phyloP scores from a whole-genome alignment of 2,797 vertebrate species.

The Fringilla coelebs region DNA sequence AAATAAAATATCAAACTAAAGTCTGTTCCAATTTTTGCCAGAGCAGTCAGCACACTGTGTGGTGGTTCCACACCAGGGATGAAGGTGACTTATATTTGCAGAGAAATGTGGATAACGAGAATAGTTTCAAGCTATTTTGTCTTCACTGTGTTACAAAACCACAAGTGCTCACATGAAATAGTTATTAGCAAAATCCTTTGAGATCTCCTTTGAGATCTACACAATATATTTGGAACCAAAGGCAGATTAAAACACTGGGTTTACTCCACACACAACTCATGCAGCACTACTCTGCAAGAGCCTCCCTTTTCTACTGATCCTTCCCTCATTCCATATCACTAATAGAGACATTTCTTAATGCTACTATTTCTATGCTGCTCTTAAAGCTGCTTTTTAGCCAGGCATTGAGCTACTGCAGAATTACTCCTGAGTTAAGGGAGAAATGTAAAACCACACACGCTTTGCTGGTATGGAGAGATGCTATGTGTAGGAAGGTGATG shows the following conservation, averaged over 20 bases:
- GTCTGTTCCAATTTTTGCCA: background rate
- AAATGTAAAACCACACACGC: background rate
- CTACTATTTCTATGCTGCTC: background rate
- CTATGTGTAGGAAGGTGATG: background rate
- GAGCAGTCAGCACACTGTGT: background rate
- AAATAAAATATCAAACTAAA: background rate
- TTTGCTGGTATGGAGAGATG: background rate
- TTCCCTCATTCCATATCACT: background rate
- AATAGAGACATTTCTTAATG: background rate
- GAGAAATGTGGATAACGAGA: background rate
- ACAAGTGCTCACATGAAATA: background rate
- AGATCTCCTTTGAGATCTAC: background rate
- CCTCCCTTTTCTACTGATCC: background rate
- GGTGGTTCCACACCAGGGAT: background rate
- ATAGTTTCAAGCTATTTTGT: background rate
- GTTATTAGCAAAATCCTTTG: background rate
- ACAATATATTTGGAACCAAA: background rate
- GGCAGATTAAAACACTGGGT: background rate
- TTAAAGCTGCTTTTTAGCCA: background rate
- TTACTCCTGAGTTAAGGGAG: background rate
- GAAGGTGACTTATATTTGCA: background rate
- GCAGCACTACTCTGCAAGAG: background rate
- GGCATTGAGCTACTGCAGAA: background rate
- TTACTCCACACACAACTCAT: background rate
- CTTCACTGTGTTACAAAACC: background rate